phyloP scores from a whole-genome alignment of 2,888 invertebrate genomes.

The Perizoma affinitatum region DNA sequence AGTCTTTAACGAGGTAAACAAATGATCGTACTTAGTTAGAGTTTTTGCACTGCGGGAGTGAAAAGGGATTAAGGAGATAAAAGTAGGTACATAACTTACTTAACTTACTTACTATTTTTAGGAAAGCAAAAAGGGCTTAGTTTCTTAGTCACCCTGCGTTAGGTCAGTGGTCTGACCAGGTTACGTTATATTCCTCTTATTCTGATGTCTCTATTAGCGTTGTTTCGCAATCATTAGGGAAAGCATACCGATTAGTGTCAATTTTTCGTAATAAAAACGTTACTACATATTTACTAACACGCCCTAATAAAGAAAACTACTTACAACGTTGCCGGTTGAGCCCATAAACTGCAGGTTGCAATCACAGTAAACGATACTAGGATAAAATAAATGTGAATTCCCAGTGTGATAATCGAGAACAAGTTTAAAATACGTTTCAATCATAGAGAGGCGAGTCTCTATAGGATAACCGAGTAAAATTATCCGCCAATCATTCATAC shows the following conservation, averaged over 20 bases:
- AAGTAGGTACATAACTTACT: too few species aligned
- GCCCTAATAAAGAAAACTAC: slow-evolving; percentile 16
- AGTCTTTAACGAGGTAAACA: neutral
- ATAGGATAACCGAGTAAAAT: neutral
- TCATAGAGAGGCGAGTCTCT: neutral
- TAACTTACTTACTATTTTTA: too few species aligned
- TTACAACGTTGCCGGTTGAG: slow-evolving; percentile 7
- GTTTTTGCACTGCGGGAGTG: too few species aligned
- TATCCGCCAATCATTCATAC: slow-evolving; percentile 13
- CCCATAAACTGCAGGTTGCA: slow-evolving; percentile 13
- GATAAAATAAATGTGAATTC: slow-evolving; percentile 14
- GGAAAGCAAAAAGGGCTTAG: too few species aligned
- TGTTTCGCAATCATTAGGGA: slow-evolving; percentile 1
- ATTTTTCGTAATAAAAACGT: slow-evolving; percentile 13
- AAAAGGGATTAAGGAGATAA: too few species aligned
- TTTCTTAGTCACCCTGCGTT: too few species aligned
- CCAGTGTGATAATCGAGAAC: neutral
- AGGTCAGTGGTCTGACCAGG: too few species aligned
- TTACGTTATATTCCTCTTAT: too few species aligned
- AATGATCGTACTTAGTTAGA: too few species aligned
- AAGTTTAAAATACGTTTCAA: slow-evolving; percentile 1
- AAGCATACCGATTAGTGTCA: slow-evolving; percentile 11
- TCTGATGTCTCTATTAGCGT: neutral
- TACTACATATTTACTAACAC: slow-evolving; percentile 17
- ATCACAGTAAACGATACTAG: slow-evolving; percentile 6